Percentiles rank a stretch among this genome's conserved stretches.
Evolutionary conservation across 2,113 vertebrate genomes (phyloP).

Genomic region (Leptocoma aspasia): DNA sequence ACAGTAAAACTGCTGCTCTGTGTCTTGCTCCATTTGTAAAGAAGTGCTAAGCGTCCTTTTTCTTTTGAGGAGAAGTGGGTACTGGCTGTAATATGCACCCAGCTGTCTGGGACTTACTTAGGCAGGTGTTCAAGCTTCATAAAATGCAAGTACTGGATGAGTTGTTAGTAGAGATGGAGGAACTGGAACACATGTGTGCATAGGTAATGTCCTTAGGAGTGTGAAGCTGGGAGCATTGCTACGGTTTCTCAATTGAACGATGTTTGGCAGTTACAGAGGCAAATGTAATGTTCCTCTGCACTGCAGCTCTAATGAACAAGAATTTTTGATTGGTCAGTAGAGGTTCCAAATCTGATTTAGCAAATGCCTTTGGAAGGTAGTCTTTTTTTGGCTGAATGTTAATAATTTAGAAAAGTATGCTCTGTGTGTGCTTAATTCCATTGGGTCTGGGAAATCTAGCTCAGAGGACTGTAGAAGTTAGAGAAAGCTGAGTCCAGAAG

Average conservation of each 20-base stretch:
- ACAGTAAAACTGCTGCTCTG: neutral
- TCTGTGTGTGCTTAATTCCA: neutral
- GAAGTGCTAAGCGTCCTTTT: neutral
- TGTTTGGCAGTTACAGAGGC: neutral
- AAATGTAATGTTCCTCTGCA: neutral
- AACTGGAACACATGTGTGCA: neutral
- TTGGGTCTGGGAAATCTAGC: neutral
- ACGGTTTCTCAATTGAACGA: neutral
- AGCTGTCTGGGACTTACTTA: neutral
- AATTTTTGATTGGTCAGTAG: neutral
- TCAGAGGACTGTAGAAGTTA: neutral
- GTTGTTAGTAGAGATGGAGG: neutral
- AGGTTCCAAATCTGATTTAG: neutral
- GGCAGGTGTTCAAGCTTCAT: neutral
- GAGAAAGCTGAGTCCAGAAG: neutral
- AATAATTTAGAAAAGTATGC: neutral
- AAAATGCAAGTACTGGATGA: neutral
- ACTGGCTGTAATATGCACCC: neutral
- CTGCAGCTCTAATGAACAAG: neutral
- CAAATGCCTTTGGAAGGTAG: neutral
- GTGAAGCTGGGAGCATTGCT: neutral
- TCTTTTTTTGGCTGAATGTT: neutral
- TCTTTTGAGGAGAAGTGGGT: neutral
- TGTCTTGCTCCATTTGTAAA: neutral
- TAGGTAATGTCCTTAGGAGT: neutral